Percentiles rank a stretch among this genome's conserved stretches.
phyloP scores from a whole-genome alignment of 2,113 vertebrate genomes.

The Rhodinocichla rosea region DNA sequence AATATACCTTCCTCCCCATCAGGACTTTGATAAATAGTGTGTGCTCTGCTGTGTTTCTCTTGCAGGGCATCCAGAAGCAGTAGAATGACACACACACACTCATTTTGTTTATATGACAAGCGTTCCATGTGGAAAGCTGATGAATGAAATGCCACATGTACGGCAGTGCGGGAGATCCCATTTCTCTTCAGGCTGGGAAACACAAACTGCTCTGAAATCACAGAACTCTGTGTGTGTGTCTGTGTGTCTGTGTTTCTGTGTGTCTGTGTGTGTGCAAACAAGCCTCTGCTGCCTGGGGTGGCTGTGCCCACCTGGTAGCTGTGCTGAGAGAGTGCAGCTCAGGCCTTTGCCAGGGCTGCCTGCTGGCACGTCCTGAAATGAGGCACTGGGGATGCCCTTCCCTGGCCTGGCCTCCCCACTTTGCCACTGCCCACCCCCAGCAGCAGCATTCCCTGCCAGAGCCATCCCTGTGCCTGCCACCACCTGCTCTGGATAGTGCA shows the following conservation, averaged over 20 bases:
- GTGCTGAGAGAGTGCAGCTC: not conserved
- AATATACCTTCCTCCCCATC: not conserved
- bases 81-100: not conserved
- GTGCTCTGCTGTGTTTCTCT: not conserved
- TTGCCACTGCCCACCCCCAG: fast-evolving
- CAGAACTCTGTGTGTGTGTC: fast-evolving
- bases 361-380: not conserved
- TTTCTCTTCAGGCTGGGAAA: not conserved
- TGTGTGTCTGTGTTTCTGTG: too few species aligned
- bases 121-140: not conserved
- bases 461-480: not conserved
- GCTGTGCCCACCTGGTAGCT: not conserved
- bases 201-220: not conserved
- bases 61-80: not conserved
- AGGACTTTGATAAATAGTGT: not conserved
- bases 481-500: not conserved
- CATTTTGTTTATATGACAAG: constrained; percentile 24
- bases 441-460: not conserved
- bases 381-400: fast-evolving
- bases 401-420: fast-evolving
- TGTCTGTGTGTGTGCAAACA: not conserved
- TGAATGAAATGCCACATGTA: constrained; percentile 1
- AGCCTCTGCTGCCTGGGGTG: not conserved
- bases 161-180: not conserved
- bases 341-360: not conserved